Conservation (phyloP, 2,113 vertebrate genomes). For the Tapirus terrestris region DNA sequence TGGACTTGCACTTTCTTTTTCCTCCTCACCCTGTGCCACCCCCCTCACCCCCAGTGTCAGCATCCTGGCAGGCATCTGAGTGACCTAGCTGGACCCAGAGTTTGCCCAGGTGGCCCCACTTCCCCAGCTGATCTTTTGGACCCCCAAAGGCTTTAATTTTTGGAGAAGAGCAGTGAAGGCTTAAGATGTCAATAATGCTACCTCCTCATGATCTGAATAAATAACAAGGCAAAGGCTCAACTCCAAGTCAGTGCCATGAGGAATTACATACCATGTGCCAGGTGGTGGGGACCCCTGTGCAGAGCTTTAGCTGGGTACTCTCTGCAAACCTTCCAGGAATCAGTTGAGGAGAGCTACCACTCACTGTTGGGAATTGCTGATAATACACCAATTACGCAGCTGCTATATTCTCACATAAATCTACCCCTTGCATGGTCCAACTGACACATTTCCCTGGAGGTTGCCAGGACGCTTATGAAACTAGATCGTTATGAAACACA, state of each 20-base stretch:
- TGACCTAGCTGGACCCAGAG: not conserved
- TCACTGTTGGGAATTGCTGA: not conserved
- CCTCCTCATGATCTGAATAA: not conserved
- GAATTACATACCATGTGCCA: not conserved
- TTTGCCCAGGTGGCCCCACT: not conserved
- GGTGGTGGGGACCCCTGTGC: not conserved
- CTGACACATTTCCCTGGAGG: not conserved
- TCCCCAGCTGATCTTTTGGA: not conserved
- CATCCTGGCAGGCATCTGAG: not conserved
- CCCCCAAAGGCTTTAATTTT: not conserved
- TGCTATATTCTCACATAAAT: constrained; percentile 74
- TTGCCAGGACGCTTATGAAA: not conserved
- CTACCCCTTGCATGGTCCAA: not conserved
- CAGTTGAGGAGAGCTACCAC: not conserved
- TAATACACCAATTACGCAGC: constrained; percentile 37
- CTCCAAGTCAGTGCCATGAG: accelerated
- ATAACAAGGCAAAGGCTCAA: not conserved
- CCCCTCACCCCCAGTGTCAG: not conserved
- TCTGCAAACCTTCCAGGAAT: not conserved
- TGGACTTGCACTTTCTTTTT: not conserved
- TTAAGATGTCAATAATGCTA: accelerated
- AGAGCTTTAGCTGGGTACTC: not conserved
- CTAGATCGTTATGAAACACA: not conserved
- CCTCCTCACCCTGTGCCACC: not conserved
- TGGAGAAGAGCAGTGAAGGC: not conserved